Base-by-base conservation (phyloP, 2,797 vertebrate genomes). In the Myotis daubentonii region DNA sequence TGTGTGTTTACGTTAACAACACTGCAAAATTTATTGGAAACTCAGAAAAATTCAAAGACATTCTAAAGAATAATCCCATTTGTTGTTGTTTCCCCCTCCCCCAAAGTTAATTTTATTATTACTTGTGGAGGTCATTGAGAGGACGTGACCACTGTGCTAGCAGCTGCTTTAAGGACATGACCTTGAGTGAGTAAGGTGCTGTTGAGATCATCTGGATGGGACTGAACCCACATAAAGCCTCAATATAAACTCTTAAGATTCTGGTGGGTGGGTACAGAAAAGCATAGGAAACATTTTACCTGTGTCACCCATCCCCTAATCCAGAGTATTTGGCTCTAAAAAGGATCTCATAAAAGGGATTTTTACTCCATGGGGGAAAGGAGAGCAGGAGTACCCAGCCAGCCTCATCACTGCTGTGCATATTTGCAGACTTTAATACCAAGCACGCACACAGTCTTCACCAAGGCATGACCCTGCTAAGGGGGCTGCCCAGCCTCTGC, bases 31-130 rank as follows among this genome's bases (percentile, higher is more conserved):
- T 55, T 20, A 53, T 19, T 51, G 11, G 16, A 87, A 84, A 41
- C 11, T 15, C 20, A 25, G 20, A 47, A 91, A 89, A 90, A 65
- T 3, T 22, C 25, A 80, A 53, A 38, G 17, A 2, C 75, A 66
- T 71, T 60, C 41, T 86, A 49, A 84, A 71, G 60, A 76, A 22
- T 51, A 79, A 19, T 83, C 7, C 9, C 4, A 49, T 49, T 23
- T 49, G 20, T 30, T 30, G 3, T 38, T 80, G 10, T 51, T 38
- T 8, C 1, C 19, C 9, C 6, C 4, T 0, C 8, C 1, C 9
- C 0, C 22, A 83, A 86, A 53, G 13, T 22, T 53, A 12, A 65
- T 57, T 86, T 60, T 70, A 30, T 41, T 65, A 41, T 72, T 53
- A 10, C 51, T 62, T 33, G 41, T 57, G 36, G 28, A 44, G 20